Conservation (phyloP, 1,140 invertebrate genomes). For the Nephila pilipes region DNA sequence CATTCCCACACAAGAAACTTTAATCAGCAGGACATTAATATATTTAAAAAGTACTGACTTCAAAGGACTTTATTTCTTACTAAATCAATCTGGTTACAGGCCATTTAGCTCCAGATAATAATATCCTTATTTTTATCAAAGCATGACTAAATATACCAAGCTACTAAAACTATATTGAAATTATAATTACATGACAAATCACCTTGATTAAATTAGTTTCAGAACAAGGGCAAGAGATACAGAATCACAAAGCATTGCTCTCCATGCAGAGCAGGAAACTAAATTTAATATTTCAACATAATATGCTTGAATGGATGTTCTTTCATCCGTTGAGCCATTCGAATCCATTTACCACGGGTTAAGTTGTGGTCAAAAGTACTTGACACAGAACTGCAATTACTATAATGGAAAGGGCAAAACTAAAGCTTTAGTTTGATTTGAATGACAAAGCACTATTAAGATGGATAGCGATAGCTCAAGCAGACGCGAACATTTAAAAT, state of each 20-base stretch:
- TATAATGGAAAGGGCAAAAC: slow-evolving; percentile 27
- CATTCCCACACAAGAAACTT: no score
- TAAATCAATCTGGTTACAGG: no score
- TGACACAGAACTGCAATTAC: slow-evolving; percentile 33
- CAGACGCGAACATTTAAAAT: no score
- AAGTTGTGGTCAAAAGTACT: slow-evolving; percentile 35
- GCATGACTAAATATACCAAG: no score
- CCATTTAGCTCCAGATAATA: no score
- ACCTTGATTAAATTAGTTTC: neutral
- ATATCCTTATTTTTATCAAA: neutral
- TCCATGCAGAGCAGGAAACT: neutral
- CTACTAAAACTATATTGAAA: neutral
- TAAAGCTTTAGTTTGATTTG: neutral
- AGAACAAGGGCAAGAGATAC: neutral
- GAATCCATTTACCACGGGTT: slow-evolving; percentile 28
- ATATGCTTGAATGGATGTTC: neutral
- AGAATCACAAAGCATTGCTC: neutral
- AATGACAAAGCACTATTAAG: no score
- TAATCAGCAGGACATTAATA: no score
- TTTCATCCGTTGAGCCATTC: neutral
- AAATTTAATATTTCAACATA: neutral
- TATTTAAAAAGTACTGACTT: no score
- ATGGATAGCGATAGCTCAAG: neutral
- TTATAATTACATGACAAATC: neutral
- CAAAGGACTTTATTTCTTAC: no score